phyloP scores from a whole-genome alignment of 2,888 invertebrate species.

The Ochropacha duplaris region DNA sequence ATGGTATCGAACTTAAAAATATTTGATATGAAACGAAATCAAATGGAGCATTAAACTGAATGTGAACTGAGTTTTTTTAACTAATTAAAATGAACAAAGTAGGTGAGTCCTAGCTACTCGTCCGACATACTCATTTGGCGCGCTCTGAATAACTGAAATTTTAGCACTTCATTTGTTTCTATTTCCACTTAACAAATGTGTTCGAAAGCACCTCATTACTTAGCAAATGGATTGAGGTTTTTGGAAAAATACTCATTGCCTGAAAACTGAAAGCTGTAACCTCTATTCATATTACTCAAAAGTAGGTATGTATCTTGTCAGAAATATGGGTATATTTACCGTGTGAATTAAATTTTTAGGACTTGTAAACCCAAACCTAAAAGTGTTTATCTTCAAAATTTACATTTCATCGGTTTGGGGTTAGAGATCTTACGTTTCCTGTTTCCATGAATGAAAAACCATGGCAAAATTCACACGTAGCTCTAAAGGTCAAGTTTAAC shows the following conservation, averaged over 20 bases:
- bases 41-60: too few species aligned
- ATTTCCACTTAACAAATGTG: slow-evolving; percentile 6
- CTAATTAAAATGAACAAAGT: neutral
- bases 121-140: slow-evolving; percentile 13
- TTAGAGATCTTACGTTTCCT: too few species aligned
- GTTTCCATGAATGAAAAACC: neutral
- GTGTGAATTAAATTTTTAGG: too few species aligned
- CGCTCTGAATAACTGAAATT: slow-evolving; percentile 15
- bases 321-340: neutral
- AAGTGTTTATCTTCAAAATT: too few species aligned
- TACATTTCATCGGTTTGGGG: neutral
- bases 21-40: too few species aligned
- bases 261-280: neutral
- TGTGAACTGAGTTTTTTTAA: too few species aligned
- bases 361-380: neutral
- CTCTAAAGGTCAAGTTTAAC: neutral
- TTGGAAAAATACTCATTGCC: neutral
- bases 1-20: too few species aligned
- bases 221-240: neutral
- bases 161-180: slow-evolving; percentile 17
- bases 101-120: neutral
- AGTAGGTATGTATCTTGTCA: neutral
- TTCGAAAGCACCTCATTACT: neutral
- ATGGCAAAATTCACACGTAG: neutral
- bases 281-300: neutral